Base-by-base conservation (phyloP, 2,113 vertebrate genomes). In the Piprites chloris region DNA sequence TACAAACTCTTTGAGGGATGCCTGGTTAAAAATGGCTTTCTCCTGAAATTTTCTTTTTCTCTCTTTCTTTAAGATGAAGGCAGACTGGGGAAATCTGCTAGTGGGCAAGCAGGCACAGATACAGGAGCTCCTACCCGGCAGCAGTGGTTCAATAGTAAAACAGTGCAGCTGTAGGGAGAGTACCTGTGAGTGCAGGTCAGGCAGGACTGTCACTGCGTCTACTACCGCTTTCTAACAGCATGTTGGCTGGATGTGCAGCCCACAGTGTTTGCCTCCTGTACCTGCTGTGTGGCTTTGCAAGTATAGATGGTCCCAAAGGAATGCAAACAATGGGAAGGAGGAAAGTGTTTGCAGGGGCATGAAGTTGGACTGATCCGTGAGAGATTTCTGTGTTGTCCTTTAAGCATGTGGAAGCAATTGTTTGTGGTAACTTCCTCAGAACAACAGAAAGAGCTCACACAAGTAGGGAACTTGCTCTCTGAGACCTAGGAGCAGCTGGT, bases 371-470 rank as follows among this genome's bases (percentile, higher is more conserved):
- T 83, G 67, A 73, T 79, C 37, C 75, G 80, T 93, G 56, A 55
- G 82, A 52, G 66, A 65, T 79, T 79, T 85, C 58, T 85, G 49
- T 89, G 62, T 91, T 85, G 44, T 85, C 26, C 42, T 87, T 56
- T 16, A 55, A 53, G 17, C 50, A 44, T 14, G 35, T 56, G 71
- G 89, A 62, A 92, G 63, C 21, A 59, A 55, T 55, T 78, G 72
- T 52, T 63, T 39, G 18, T 89, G 84, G 33, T 85, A 66, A 33
- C 78, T 90, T 91, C 59, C 78, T 76, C 63, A 63, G 55, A 94
- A 50, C 42, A 77, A 26, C 46, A 85, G 53, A 62, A 87, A 9
- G n/a, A 67, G 17, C 71, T 87, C 14, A 3, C 0, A 0, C 41
- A 52, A 80, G 55, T 66, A 46, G 0, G 0, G 49, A 85, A 58